phyloP scores from a whole-genome alignment of 2,113 vertebrate species.

The Centropus bengalensis region DNA sequence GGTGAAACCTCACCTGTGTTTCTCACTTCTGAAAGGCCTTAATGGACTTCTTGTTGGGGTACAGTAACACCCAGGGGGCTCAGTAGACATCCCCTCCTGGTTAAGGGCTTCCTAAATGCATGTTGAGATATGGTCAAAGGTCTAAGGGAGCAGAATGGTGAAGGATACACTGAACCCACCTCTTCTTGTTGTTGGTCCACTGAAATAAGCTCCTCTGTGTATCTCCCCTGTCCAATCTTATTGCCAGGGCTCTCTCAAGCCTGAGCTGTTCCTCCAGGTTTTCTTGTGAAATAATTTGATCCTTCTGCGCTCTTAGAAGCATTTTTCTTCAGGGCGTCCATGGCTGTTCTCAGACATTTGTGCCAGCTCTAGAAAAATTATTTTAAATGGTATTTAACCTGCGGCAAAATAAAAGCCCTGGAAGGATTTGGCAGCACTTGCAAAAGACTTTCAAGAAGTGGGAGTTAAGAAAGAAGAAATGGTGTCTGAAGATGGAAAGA shows the following conservation, averaged over 20 bases:
- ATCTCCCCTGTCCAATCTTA: neutral
- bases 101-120: neutral
- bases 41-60: neutral
- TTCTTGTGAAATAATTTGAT: neutral
- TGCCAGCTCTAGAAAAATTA: neutral
- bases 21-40: neutral
- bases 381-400: conserved; percentile 4
- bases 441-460: neutral
- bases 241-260: neutral
- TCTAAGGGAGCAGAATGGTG: neutral
- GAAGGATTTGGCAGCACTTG: neutral
- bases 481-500: neutral
- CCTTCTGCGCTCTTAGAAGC: neutral
- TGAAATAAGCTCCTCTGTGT: neutral
- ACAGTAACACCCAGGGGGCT: neutral
- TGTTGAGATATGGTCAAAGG: fast-evolving
- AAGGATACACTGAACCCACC: neutral
- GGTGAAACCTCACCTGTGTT: neutral
- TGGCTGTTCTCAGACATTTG: neutral
- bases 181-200: neutral
- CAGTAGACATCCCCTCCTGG: neutral
- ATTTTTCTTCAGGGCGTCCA: neutral
- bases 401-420: neutral
- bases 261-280: neutral
- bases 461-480: neutral